Conservation (phyloP, 2,113 vertebrate species). For the Aptenodytes forsteri region DNA sequence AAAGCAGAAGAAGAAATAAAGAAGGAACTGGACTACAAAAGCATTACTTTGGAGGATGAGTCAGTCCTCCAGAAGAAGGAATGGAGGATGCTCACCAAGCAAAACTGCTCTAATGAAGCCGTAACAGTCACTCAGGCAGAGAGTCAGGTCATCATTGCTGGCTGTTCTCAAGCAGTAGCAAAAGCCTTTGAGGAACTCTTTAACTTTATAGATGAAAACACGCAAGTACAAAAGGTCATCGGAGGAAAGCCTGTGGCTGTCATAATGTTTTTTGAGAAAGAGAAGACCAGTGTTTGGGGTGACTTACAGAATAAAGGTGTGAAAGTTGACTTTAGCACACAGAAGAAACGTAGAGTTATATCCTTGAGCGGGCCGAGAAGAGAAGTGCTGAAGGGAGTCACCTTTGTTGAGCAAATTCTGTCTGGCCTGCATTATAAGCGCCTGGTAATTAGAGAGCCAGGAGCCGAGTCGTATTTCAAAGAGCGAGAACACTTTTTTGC, state of each 20-base stretch:
- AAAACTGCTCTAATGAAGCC: slow-evolving; percentile 27
- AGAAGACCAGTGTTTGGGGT: background rate
- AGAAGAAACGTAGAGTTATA: slow-evolving; percentile 52
- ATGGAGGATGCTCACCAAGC: slow-evolving; percentile 71
- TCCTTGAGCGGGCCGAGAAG: slow-evolving; percentile 74
- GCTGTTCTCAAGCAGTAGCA: slow-evolving; percentile 65
- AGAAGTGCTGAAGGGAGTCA: slow-evolving; percentile 58
- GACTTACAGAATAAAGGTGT: slow-evolving; percentile 50
- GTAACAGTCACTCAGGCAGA: slow-evolving; percentile 50
- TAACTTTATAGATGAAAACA: slow-evolving; percentile 77
- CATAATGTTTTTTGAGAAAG: slow-evolving; percentile 72
- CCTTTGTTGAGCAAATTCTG: slow-evolving; percentile 27
- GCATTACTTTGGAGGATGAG: slow-evolving; percentile 74
- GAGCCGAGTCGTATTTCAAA: slow-evolving; percentile 75
- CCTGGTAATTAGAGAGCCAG: slow-evolving; percentile 70
- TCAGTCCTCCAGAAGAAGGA: slow-evolving; percentile 64
- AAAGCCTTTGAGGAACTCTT: slow-evolving; percentile 51
- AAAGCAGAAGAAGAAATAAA: slow-evolving; percentile 76
- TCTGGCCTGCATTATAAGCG: slow-evolving; percentile 50
- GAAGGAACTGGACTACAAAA: slow-evolving; percentile 50
- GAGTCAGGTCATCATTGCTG: slow-evolving; percentile 74
- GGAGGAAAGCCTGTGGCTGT: slow-evolving; percentile 40
- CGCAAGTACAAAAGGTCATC: slow-evolving; percentile 63
- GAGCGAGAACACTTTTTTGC: slow-evolving; percentile 59
- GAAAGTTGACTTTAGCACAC: slow-evolving; percentile 47